Base-by-base conservation (phyloP, 2,113 vertebrate species). In the Channa argus region DNA sequence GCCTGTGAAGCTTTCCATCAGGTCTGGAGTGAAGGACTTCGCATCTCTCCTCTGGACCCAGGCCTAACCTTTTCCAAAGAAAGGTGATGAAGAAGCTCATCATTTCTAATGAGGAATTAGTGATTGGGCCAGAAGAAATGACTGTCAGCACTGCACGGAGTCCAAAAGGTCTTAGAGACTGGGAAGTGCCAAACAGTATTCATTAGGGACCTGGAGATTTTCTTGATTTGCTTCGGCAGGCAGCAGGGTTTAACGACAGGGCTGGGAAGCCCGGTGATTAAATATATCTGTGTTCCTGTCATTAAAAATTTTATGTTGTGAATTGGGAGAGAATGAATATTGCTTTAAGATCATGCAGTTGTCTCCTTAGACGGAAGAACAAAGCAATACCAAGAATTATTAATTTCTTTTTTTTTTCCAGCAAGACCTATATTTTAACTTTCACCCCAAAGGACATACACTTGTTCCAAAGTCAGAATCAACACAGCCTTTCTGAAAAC, bases 31-130 rank as follows among this genome's bases (percentile, higher is more conserved):
- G 89, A 90, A 93, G 84, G 91, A 93, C 92, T 92, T 77, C 63
- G 61, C 34, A 50, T 71, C 80, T 82, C 80, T 89, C 89, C 88
- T 92, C 71, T 72, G 87, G 90, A 86, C 67, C 63, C 47, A 58
- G 86, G 91, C 75, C 86, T 94, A 94, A 94, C 93, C 92, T 95
- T 93, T 93, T 85, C 87, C 90, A 92, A 92, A 89, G 91, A 90
- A 83, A 91, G 92, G 92, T 94, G 90, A 93, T 89, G 82, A 91
- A 83, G 90, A 87, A 94, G 92, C 93, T 95, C 92, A 94, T 95
- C 90, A 90, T 93, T 93, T 93, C 92, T 94, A 94, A 95, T 94
- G 91, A 94, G 91, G 90, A 93, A 92, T 94, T 92, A 93, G 90
- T 70, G 88, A 93, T 92, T 41, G 64, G 73, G 71, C 73, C 43